Conservation (phyloP, 2,113 vertebrate species). For the Rhinopomastus cyanomelas region DNA sequence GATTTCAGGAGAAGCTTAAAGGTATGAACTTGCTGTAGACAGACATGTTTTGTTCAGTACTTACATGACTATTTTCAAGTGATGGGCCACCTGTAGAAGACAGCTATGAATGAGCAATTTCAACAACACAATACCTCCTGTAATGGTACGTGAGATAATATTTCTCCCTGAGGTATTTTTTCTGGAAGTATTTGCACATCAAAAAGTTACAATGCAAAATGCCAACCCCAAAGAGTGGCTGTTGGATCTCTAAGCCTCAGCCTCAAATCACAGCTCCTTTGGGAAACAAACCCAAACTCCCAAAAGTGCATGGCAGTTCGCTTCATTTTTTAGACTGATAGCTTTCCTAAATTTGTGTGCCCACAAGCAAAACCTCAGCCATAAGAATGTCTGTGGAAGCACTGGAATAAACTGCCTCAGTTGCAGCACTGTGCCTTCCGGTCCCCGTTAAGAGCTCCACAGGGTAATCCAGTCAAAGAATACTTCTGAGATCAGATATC, state of each 20-base stretch:
- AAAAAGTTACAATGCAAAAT: background rate
- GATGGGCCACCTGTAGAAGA: background rate
- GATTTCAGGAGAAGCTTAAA: background rate
- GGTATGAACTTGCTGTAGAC: background rate
- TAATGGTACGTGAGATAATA: accelerated
- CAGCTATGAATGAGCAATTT: background rate
- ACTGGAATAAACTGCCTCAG: accelerated
- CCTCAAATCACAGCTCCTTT: background rate
- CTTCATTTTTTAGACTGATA: background rate
- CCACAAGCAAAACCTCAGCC: background rate
- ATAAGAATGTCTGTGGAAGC: background rate
- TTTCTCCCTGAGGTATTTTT: background rate
- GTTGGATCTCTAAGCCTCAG: background rate
- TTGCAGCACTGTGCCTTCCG: background rate
- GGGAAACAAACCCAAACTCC: background rate
- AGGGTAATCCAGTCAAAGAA: background rate
- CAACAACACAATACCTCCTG: accelerated
- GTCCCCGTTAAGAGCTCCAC: background rate
- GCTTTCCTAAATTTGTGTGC: background rate
- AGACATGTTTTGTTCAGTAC: background rate
- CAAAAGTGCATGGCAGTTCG: background rate
- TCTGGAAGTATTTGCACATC: background rate
- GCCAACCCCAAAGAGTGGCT: background rate
- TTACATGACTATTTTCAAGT: background rate
- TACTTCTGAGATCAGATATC: background rate